Evolutionary conservation across 2,113 vertebrate species (phyloP).

Genomic region (Elgaria multicarinata): DNA sequence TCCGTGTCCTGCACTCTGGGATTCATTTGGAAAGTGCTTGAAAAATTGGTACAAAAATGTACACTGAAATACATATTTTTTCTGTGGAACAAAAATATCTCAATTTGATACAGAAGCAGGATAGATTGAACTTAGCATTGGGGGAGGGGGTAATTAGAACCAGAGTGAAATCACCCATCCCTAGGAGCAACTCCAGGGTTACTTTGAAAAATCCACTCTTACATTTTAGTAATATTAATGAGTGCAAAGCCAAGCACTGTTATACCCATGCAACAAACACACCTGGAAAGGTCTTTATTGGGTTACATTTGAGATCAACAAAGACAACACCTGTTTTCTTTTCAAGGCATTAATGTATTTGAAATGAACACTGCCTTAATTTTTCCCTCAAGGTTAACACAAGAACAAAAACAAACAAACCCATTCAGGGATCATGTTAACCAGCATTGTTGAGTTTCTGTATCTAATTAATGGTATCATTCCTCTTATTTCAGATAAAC

Average conservation of each 20-base stretch:
- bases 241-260: neutral
- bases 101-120: neutral
- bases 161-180: neutral
- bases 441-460: neutral
- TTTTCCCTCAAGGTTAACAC: neutral
- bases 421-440: neutral
- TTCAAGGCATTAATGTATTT: slow-evolving; percentile 16
- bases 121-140: neutral
- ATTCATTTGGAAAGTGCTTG: no score
- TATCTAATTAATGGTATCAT: neutral
- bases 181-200: neutral
- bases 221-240: neutral
- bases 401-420: neutral
- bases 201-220: neutral
- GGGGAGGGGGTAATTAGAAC: no score
- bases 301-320: neutral
- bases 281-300: slow-evolving; percentile 21
- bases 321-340: neutral
- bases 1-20: no score
- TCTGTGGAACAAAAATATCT: no score
- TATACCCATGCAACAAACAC: neutral
- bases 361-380: neutral
- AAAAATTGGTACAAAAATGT: no score
- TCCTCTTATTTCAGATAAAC: neutral
- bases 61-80: no score